Evolutionary conservation across 2,888 invertebrate genomes (phyloP), one percentile per base, ranked within the genome.

Genomic region (Drosophila borealis): DNA sequence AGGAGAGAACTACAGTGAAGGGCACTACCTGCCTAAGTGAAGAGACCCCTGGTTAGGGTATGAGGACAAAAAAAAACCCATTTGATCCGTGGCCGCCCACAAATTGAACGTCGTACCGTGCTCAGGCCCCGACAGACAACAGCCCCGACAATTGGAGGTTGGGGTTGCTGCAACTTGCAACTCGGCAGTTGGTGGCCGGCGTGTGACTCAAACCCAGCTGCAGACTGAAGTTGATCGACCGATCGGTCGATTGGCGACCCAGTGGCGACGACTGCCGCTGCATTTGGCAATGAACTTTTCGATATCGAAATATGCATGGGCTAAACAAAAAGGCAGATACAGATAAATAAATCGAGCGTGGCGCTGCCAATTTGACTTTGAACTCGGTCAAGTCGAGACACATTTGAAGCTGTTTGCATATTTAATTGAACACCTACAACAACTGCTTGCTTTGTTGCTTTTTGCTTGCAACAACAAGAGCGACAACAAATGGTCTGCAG

Each of bases 401-500:
- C 81, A 88, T 88, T 88, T 87, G 82, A 74, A 82, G 78, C 78
- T 80, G 86, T 85, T 85, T 83, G 81, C 85, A 85, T 88, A 85
- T 88, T 83, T 88, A 88, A 85, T 85, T 83, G 83, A 81, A 85
- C 85, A 88, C 88, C 85, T 88, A 85, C 85, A 88, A 85, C 83
- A 75, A 53, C 70, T 8, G 29, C 29, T 29, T 8, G 29, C 29
- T 8, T 8, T 29, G 8, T 29, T 8, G 29, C 29, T 8, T 8
- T 29, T 29, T 29, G 29, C 29, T 36, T 36, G 1, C 48, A 41
- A 19, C 54, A 44, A 70, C 59, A 55, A 68, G 36, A 55, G 19
- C 44, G 36, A 41, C 62, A 67, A 78, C 74, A 81, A 86, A 81
- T 75, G 76, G 70, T 64, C 64, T 70, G 88, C 85, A 88, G 85